Evolutionary conservation across 2,888 invertebrate species (phyloP).

Genomic region (Oscheius sp.): DNA sequence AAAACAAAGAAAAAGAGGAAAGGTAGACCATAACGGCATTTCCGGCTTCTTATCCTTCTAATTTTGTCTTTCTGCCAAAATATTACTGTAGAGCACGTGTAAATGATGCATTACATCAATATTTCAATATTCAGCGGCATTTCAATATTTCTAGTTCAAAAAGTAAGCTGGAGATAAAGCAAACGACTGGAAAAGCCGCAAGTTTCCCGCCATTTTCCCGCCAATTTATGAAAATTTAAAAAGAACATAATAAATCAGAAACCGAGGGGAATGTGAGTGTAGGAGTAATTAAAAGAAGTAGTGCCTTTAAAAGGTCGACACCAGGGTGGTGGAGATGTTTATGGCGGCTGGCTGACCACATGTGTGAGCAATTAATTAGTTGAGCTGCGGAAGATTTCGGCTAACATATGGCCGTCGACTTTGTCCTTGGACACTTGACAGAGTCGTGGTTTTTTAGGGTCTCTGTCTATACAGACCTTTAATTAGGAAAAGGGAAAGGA

Average conservation of each 20-base stretch:
- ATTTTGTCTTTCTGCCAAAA: no score
- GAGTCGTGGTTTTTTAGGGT: no score
- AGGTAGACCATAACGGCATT: no score
- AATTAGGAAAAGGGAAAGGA: not conserved
- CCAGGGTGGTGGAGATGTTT: conserved; percentile 35
- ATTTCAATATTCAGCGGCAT: no score
- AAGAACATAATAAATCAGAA: conserved; percentile 16
- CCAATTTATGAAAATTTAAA: not conserved
- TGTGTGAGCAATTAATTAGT: conserved; percentile 42
- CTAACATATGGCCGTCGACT: conserved; percentile 32
- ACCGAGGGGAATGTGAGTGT: no score
- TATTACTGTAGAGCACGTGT: no score
- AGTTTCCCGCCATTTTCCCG: not conserved
- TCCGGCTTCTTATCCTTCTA: no score
- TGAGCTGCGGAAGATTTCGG: conserved; percentile 37
- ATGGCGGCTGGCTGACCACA: conserved; percentile 36
- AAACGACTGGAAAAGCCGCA: no score
- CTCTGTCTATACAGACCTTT: not conserved
- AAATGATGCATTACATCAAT: no score
- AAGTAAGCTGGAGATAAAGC: no score
- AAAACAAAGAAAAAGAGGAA: no score
- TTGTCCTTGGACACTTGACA: not conserved
- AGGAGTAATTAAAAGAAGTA: conserved; percentile 15
- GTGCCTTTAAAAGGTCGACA: conserved; percentile 29
- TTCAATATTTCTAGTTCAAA: no score